A percentile compares a stretch with the other conserved stretches of the same genome.
phyloP scores from a whole-genome alignment of 1,140 invertebrate species.

The Phymorhynchus buccinoides region DNA sequence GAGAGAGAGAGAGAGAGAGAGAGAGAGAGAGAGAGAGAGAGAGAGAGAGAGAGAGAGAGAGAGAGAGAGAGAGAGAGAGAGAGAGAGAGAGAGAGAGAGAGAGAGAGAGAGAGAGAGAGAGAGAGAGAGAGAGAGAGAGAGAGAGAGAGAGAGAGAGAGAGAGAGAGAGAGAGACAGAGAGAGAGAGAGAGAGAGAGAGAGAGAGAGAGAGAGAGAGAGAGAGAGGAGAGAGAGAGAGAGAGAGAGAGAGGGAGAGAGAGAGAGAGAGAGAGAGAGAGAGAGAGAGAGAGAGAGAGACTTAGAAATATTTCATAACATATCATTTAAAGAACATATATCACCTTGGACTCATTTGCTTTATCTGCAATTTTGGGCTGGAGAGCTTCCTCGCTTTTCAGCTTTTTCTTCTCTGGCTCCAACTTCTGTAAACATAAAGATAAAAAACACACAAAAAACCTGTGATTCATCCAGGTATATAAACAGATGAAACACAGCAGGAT shows the following conservation, averaged over 20 bases:
- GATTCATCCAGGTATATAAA: too few species aligned
- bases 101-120: not conserved
- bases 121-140: constrained; percentile 1
- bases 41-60: not conserved
- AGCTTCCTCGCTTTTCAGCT: constrained; percentile 57
- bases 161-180: not conserved
- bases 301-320: not conserved
- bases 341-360: constrained; percentile 66
- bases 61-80: not conserved
- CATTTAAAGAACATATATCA: constrained; percentile 33
- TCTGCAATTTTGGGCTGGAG: constrained; percentile 65
- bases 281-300: constrained; percentile 15
- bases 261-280: too few species aligned
- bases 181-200: not conserved
- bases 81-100: not conserved
- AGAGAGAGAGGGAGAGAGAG: too few species aligned
- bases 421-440: constrained; percentile 51
- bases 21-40: not conserved
- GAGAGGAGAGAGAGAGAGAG: too few species aligned
- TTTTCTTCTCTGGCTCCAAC: constrained; percentile 64
- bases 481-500: too few species aligned
- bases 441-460: not conserved
- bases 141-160: constrained; percentile 8
- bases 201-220: not conserved
- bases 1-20: too few species aligned